Evolutionary conservation across 2,797 vertebrate species (phyloP), one percentile per base, ranked within the genome.

Genomic region (Luscinia luscinia): DNA sequence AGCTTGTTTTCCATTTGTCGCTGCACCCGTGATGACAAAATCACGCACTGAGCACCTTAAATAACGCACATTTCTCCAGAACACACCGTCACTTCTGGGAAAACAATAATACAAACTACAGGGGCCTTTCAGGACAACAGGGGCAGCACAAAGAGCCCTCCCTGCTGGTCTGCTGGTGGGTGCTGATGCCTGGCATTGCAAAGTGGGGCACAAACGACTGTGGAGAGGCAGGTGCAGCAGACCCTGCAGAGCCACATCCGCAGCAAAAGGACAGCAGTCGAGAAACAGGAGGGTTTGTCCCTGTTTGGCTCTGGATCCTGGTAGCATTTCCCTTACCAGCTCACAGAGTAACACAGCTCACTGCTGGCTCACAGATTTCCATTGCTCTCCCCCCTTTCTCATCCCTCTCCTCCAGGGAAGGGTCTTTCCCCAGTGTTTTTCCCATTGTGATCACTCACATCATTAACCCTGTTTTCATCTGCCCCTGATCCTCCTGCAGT

Each of bases 191-290:
- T 1, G 2, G 28, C 40, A 12, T 55, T 59, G 51, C 72, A 57
- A 64, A 9, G 15, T 0, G 1, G 4, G 17, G 6, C 28, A 73
- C 18, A 36, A 63, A 61, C 0, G 2, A 55, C 13, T 19, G 27
- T 7, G 4, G 43, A 73, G 51, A 41, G 7, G 14, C 38, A 19
- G 1, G 2, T 48, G 41, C 2, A 3, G 10, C 32, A 51, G 45
- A 40, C 27, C 15, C 36, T 9, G 15, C 22, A 26, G 15, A 52
- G 45, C 28, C 54, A 34, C 1, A 1, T 36, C 40, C 30, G 32
- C 38, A 84, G 73, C 20, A 55, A 51, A 76, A 23, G 45, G 3
- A 21, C 51, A 38, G 51, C 1, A 4, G 45, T 4, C 0, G 0
- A 6, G 4, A 27, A 68, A 40, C 27, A 68, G 58, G 22, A 84